A percentile compares a stretch with the other conserved stretches of the same genome.
phyloP scores from a whole-genome alignment of 1,140 invertebrate genomes.

The Drosophila pseudoobscura region DNA sequence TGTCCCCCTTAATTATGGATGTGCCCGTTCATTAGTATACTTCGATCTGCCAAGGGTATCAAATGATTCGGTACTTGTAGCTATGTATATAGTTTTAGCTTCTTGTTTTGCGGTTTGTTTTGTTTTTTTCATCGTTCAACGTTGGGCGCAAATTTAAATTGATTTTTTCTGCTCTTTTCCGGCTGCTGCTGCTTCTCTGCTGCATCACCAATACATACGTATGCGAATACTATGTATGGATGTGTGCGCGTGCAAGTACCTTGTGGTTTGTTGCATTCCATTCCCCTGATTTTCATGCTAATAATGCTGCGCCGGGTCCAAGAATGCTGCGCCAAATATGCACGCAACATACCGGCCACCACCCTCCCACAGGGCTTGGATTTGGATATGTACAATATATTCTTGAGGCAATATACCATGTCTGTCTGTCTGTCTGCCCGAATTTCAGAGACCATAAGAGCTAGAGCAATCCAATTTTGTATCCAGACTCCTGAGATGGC shows the following conservation, averaged over 20 bases:
- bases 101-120: slow-evolving; percentile 19
- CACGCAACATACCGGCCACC: too few relatives aligned
- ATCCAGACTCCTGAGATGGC: too few relatives aligned
- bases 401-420: too few relatives aligned
- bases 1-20: too few relatives aligned
- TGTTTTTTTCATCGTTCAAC: slow-evolving; percentile 27
- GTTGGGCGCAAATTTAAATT: slow-evolving; percentile 64
- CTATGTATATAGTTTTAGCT: slow-evolving; percentile 1
- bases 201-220: not conserved
- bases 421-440: too few relatives aligned
- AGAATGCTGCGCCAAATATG: too few relatives aligned
- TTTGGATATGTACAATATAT: too few relatives aligned
- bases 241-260: slow-evolving; percentile 11
- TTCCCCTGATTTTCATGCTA: slow-evolving; percentile 40
- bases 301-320: slow-evolving; percentile 6
- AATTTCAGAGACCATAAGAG: too few relatives aligned
- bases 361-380: too few relatives aligned
- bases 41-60: too few relatives aligned
- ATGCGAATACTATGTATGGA: not conserved
- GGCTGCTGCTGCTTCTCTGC: slow-evolving; percentile 8
- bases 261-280: slow-evolving; percentile 41
- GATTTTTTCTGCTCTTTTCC: slow-evolving; percentile 54
- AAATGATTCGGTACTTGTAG: not conserved
- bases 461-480: too few relatives aligned
- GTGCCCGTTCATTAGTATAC: too few relatives aligned